Evolutionary conservation across 2,797 vertebrate genomes (phyloP).

Genomic region (Coendou prehensilis): DNA sequence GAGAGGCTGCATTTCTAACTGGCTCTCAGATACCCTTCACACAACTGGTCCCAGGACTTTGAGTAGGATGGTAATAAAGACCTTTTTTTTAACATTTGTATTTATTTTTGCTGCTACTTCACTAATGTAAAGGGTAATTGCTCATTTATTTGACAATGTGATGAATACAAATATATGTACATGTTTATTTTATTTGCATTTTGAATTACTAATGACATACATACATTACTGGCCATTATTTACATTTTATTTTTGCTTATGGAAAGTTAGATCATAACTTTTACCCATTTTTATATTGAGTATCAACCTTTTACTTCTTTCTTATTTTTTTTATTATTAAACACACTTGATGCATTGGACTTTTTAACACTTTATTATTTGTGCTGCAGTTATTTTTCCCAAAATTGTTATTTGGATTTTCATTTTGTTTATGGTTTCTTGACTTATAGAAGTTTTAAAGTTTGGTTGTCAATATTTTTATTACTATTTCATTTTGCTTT

Average conservation of each 20-base stretch:
- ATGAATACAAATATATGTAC: background rate
- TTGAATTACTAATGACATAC: background rate
- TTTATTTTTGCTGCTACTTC: background rate
- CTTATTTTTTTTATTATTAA: background rate
- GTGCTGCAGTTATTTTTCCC: background rate
- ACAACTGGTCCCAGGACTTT: background rate
- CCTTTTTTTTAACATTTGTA: background rate
- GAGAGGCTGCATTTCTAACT: background rate
- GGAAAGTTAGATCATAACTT: background rate
- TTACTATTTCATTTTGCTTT: conserved; percentile 9
- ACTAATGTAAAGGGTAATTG: background rate
- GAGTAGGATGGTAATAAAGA: background rate
- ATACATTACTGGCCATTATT: background rate
- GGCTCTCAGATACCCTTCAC: background rate
- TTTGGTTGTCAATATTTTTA: conserved; percentile 48
- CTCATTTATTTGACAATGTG: conserved; percentile 6
- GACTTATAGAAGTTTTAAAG: background rate
- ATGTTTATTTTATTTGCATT: conserved; percentile 16
- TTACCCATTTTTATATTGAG: background rate
- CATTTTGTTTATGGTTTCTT: background rate
- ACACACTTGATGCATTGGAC: background rate
- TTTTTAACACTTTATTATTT: background rate
- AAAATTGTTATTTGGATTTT: conserved; percentile 19
- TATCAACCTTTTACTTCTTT: background rate
- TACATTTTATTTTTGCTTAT: background rate